Base-by-base conservation (phyloP, 2,888 invertebrate genomes). In the Andrena praecox region DNA sequence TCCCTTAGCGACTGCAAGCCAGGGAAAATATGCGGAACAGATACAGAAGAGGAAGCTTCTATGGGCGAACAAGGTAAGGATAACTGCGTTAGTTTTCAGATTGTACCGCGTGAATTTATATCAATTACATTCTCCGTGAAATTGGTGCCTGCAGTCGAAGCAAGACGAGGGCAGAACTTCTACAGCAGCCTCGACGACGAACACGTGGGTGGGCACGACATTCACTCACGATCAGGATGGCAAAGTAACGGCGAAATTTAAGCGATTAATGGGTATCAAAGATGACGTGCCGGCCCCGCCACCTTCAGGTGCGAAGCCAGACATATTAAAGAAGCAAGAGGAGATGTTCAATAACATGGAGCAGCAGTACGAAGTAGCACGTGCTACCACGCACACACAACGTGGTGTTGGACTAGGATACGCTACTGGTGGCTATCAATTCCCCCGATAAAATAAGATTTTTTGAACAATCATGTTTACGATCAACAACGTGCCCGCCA, bases 321-420 rank as follows among this genome's bases (percentile, higher is more conserved):
- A 96, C 87, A 96, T 96, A 4, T 94, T 96, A 56, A 96, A 96
- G 90, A 96, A 96, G 89, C 96, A 96, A 90, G 97, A 98, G 91
- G 98, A 98, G 92, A 96, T 99, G 95, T 99, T 99, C 94, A 96
- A 96, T 86, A 97, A 97, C 68, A 97, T 99, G 96, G 99, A 99
- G 92, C 97, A 98, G 87, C 99, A 99, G 93, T 99, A 99, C 93
- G 98, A 99, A 94, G 98, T 98, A 71, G 99, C 99, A 0, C 95
- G 99, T 50, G 97, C 98, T 85, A 97, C 98, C 27, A 99, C 99
- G 0, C 99, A 99, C 94, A 99, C 99, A 10, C 99, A 99, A 96
- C 95, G 99, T 1, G 98, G 98, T 0, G 97, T 98, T 0, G 98
- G 98, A 0, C 95, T 98, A 48, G 98, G 98, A 69, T 98, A 98